Evolutionary conservation across 2,113 vertebrate species (phyloP).

Genomic region (Thomomys bottae): DNA sequence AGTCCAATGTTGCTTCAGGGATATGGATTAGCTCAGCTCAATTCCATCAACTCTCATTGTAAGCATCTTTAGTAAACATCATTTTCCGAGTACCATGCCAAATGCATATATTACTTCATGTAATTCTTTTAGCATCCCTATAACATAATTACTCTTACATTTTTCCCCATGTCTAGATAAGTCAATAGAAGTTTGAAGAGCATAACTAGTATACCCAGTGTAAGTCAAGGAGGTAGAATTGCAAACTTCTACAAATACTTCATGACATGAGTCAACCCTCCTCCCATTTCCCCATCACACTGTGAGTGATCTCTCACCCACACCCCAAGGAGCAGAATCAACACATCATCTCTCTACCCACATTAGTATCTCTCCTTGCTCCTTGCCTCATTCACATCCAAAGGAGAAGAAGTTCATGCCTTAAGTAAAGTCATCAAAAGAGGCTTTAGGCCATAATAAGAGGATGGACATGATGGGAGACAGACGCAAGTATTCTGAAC

Average conservation of each 20-base stretch:
- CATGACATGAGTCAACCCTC: not conserved
- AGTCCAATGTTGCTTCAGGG: not conserved
- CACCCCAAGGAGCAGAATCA: not conserved
- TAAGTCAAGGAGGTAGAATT: too few relatives aligned
- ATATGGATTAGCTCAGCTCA: not conserved
- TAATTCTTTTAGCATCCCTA: not conserved
- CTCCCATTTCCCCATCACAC: not conserved
- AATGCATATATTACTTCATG: not conserved
- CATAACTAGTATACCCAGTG: not conserved
- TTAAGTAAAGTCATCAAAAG: not conserved
- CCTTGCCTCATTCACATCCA: not conserved
- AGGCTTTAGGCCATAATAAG: not conserved
- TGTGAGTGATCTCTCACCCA: not conserved
- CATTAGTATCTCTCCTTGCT: not conserved
- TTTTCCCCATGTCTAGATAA: not conserved
- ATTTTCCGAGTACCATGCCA: not conserved
- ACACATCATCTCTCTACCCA: not conserved
- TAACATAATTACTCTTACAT: not conserved
- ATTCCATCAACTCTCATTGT: not conserved
- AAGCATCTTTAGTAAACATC: slow-evolving; percentile 1
- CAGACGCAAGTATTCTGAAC: not conserved
- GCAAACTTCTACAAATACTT: not conserved
- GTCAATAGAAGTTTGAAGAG: not conserved
- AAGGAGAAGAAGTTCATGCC: not conserved
- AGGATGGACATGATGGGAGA: not conserved